Base-by-base conservation (phyloP, 2,888 invertebrate species). In the Erynnis tages region DNA sequence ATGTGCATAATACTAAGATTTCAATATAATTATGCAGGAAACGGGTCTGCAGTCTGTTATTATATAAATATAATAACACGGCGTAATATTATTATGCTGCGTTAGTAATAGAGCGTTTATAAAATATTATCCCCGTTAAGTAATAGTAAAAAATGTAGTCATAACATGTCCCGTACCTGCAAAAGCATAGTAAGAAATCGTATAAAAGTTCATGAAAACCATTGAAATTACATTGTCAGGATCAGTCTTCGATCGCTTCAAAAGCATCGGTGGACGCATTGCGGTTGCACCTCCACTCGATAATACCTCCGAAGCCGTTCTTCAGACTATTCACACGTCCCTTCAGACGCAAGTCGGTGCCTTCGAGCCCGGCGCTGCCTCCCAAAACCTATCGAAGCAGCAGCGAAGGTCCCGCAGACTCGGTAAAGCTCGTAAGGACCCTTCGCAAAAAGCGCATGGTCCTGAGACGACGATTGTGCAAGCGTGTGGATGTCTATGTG, bases 261-360 rank as follows among this genome's bases (percentile, higher is more conserved):
- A 86, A 86, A 71, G 76, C 90, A 54, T 90, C 91, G 55, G 63
- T 89, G 70, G 86, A 89, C 61, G 77, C 82, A 58, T 77, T 90
- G 67, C 90, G 91, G 74, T 84, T 90, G 68, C 89, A 89, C 59
- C 91, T 92, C 56, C 91, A 91, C 67, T 90, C 90, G 45, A 88
- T 90, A 67, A 79, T 90, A 62, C 91, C 91, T 35, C 90, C 90
- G 71, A 80, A 85, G 76, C 90, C 91, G 63, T 90, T 93, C 81
- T 92, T 93, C 76, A 91, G 91, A 77, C 83, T 93, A 70, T 90
- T 94, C 64, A 89, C 91, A 60, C 91, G 93, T 66, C 93, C 93
- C 30, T 94, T 94, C 77, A 88, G 92, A 59, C 92, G 93, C 79
- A 93, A 93, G 80, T 93, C 93, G 27, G 92, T 91, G 17, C 92